These are phyloP conservation scores for Melipona quadrifasciata DNA, from an alignment of 1,140 invertebrate species.

Conservation along the genomic window DNA sequence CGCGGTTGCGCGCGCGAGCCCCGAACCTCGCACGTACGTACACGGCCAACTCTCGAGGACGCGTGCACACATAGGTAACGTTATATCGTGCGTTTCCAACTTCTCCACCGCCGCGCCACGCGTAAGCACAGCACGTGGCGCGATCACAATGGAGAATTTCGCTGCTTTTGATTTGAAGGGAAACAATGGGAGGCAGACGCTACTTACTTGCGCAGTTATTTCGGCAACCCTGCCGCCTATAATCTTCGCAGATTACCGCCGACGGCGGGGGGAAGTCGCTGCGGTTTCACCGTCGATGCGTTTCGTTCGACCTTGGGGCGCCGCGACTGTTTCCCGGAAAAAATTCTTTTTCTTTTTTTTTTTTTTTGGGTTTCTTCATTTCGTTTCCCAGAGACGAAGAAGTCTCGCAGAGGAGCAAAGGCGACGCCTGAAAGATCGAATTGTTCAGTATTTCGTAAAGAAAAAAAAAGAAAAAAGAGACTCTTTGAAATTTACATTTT, in stretches of 20 bases:
- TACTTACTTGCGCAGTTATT: constrained; percentile 72
- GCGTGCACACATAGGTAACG: constrained; percentile 41
- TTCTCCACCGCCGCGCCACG: constrained; percentile 27
- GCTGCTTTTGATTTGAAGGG: constrained; percentile 73
- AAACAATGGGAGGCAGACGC: constrained; percentile 73
- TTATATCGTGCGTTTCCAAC: constrained; percentile 57
- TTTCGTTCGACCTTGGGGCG: not conserved
- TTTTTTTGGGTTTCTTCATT: too few relatives aligned
- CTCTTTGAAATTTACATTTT: too few relatives aligned
- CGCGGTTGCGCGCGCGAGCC: not conserved
- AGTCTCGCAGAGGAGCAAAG: too few relatives aligned
- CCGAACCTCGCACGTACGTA: constrained; percentile 11
- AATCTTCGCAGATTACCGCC: constrained; percentile 58
- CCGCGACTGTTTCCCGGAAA: too few relatives aligned
- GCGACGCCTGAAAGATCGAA: too few relatives aligned
- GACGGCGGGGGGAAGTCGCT: constrained; percentile 15
- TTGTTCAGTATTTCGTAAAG: too few relatives aligned
- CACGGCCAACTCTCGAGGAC: constrained; percentile 15
- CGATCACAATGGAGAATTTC: constrained; percentile 72
- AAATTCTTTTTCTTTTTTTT: too few relatives aligned
- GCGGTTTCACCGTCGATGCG: constrained; percentile 50
- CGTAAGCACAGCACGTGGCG: constrained; percentile 50
- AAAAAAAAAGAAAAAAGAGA: too few relatives aligned
- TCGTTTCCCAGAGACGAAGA: too few relatives aligned
- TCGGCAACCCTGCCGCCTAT: constrained; percentile 57